These are phyloP conservation scores for Aporrectodea caliginosa DNA, from an alignment of 1,140 invertebrate species.

Conservation along the genomic window DNA sequence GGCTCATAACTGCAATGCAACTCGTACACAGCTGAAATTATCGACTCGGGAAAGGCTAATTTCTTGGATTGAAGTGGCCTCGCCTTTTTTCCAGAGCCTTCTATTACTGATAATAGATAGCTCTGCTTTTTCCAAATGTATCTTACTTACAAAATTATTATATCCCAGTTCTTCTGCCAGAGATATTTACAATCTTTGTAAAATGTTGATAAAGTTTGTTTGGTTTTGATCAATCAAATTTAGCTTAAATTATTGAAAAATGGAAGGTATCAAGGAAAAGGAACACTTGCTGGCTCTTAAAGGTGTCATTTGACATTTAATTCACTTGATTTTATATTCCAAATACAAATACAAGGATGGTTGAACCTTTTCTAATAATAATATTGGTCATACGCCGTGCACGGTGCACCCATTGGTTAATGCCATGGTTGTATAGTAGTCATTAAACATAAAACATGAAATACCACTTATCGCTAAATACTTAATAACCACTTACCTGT, in stretches of 20 bases:
- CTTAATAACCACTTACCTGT: neutral
- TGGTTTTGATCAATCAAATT: too few species aligned
- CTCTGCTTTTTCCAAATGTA: too few species aligned
- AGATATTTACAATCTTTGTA: too few species aligned
- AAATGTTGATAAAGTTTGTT: too few species aligned
- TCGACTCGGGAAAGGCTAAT: too few species aligned
- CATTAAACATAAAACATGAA: neutral
- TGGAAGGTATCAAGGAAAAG: slow-evolving; percentile 25
- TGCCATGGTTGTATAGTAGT: neutral
- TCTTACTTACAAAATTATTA: too few species aligned
- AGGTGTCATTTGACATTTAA: neutral
- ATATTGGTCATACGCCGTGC: neutral
- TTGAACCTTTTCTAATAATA: neutral
- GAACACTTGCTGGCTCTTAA: slow-evolving; percentile 29
- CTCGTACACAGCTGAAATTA: too few species aligned
- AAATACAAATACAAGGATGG: neutral
- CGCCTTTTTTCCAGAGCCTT: too few species aligned
- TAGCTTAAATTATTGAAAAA: neutral
- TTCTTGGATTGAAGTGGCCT: too few species aligned
- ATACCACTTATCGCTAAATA: neutral
- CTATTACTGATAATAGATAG: too few species aligned
- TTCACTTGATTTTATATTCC: neutral
- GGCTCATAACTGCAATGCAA: too few species aligned
- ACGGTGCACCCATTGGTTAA: neutral
- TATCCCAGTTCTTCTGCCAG: too few species aligned